A percentile compares a stretch with the other conserved stretches of the same genome.
Evolutionary conservation across 2,888 invertebrate genomes (phyloP).

Genomic region (Amphiduros pacificus): DNA sequence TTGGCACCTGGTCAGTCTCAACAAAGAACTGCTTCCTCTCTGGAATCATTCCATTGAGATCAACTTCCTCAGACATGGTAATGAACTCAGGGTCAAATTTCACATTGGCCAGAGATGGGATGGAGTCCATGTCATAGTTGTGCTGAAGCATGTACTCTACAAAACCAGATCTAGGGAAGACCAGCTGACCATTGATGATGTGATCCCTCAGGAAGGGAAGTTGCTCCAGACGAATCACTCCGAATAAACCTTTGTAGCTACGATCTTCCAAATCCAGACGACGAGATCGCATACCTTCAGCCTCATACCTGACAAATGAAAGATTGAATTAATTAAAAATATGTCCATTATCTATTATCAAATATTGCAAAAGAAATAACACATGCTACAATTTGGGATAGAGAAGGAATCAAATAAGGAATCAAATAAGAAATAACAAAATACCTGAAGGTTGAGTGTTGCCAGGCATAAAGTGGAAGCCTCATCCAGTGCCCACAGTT

Average conservation of each 20-base stretch:
- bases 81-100: slow-evolving; percentile 6
- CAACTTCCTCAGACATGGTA: background rate
- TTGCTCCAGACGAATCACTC: background rate
- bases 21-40: slow-evolving; percentile 1
- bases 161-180: slow-evolving; percentile 21
- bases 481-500: slow-evolving; percentile 15
- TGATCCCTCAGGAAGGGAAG: slow-evolving; percentile 12
- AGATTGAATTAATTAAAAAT: too few species aligned
- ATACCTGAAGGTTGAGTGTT: slow-evolving; percentile 18
- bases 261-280: slow-evolving; percentile 13
- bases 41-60: slow-evolving; percentile 1
- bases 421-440: too few species aligned
- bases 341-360: too few species aligned
- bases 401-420: too few species aligned
- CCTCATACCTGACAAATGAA: too few species aligned
- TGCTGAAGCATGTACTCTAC: slow-evolving; percentile 12
- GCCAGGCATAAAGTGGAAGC: slow-evolving; percentile 21
- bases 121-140: background rate
- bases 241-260: slow-evolving; percentile 7
- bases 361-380: too few species aligned
- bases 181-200: slow-evolving; percentile 13
- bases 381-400: too few species aligned
- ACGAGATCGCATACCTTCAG: slow-evolving; percentile 6
- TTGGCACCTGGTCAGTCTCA: background rate
- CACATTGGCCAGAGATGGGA: slow-evolving; percentile 5